Percentiles rank a stretch among this genome's conserved stretches.
Conservation (phyloP, 2,113 vertebrate species). For the Peromyscus californicus region DNA sequence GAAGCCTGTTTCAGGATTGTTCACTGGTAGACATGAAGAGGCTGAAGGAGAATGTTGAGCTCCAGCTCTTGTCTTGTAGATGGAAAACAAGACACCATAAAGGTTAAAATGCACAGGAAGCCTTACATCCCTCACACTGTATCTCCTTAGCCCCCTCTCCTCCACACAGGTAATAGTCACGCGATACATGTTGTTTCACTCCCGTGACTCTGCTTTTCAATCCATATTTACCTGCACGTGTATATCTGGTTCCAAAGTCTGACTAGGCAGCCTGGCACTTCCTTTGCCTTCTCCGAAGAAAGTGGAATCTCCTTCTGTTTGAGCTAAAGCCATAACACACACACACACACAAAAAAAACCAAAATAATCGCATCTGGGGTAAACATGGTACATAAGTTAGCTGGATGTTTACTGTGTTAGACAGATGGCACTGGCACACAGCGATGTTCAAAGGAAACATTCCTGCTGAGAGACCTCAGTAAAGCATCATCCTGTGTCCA, state of each 20-base stretch:
- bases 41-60: background rate
- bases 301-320: constrained; percentile 86
- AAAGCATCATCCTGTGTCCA: too few species aligned
- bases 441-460: background rate
- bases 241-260: constrained; percentile 90
- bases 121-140: background rate
- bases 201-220: background rate
- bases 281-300: constrained; percentile 82
- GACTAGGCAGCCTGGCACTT: constrained; percentile 86
- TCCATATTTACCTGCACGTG: constrained; percentile 85
- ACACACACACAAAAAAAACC: background rate
- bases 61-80: background rate
- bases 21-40: background rate
- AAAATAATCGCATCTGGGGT: background rate
- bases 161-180: background rate
- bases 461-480: background rate
- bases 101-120: background rate
- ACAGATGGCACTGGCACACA: background rate
- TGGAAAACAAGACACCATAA: background rate
- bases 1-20: background rate
- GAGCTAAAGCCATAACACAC: constrained; percentile 79
- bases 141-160: background rate
- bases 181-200: background rate
- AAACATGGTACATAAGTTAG: background rate
- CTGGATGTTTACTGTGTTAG: background rate